Evolutionary conservation across 2,797 vertebrate genomes (phyloP), one percentile per base, ranked within the genome.

Genomic region (Eulemur albifrons): DNA sequence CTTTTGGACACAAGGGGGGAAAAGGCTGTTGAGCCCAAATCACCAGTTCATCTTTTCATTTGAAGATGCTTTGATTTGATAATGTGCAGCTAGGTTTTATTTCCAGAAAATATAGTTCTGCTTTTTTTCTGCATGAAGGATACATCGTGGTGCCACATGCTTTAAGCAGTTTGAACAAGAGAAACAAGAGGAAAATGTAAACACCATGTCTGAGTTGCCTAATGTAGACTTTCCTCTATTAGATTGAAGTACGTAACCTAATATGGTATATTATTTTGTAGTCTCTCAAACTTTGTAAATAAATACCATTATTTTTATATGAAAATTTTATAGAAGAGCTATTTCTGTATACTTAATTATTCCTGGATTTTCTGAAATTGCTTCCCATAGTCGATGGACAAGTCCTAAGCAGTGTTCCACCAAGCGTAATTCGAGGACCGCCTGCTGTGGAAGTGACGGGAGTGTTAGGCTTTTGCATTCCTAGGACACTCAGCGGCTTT

Each of bases 251-350:
- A 94, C 97, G 96, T 95, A 91, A 97, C 97, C 92, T 70, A 93
- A 97, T 81, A 96, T 10, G 95, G 98, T 98, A 96, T 95, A 93
- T 97, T 98, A 97, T 98, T 98, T 98, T 98, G 97, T 98, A 98
- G 98, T 92, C 97, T 98, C 84, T 98, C 97, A 98, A 84, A 97
- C 83, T 98, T 98, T 98, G 98, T 98, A 98, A 98, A 98, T 98
- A 99, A 98, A 98, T 98, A 93, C 95, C 86, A 87, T 95, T 98
- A 98, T 98, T 98, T 99, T 99, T 98, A 98, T 98, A 98, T 95
- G 98, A 96, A 98, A 98, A 98, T 98, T 98, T 98, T 98, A 98
- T 98, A 98, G 98, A 97, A 98, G 94, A 98, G 97, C 97, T 98
- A 98, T 98, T 98, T 98, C 98, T 98, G 97, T 98, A 98, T 94